Conservation (phyloP, 2,888 invertebrate species). For the Coelinius sp. region DNA sequence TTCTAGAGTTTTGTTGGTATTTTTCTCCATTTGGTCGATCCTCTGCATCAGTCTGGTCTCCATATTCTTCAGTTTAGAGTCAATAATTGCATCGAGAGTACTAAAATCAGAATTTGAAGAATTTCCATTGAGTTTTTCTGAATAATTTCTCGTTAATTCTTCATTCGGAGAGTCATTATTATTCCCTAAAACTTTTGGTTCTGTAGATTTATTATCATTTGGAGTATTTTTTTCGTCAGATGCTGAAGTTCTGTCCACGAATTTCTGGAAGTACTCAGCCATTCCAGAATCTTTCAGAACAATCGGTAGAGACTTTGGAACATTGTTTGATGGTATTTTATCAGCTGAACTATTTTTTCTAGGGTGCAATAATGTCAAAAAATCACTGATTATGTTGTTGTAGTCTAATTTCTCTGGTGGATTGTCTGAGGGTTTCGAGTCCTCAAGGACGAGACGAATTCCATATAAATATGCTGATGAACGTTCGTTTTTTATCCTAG, state of each 20-base stretch:
- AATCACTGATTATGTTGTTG: slow-evolving; percentile 55
- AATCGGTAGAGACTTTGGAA: not conserved
- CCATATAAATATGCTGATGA: slow-evolving; percentile 69
- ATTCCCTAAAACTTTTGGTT: not conserved
- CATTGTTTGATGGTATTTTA: not conserved
- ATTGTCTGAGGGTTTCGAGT: slow-evolving; percentile 43
- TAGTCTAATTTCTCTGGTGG: slow-evolving; percentile 51
- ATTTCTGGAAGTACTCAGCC: not conserved
- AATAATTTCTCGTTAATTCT: not conserved
- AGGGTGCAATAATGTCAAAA: slow-evolving; percentile 48
- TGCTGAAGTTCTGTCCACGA: not conserved
- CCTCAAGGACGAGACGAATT: slow-evolving; percentile 62
- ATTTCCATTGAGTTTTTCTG: not conserved
- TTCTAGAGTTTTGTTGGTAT: slow-evolving; percentile 66
- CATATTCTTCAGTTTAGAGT: slow-evolving; percentile 61
- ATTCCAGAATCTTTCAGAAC: not conserved
- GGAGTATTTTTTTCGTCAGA: not conserved
- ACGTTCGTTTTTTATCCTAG: slow-evolving; percentile 60
- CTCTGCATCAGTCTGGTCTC: slow-evolving; percentile 61
- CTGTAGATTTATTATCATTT: not conserved
- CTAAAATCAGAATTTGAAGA: not conserved
- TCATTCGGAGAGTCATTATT: slow-evolving; percentile 3
- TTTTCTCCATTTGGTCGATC: slow-evolving; percentile 62
- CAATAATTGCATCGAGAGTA: slow-evolving; percentile 59
- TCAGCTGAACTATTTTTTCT: not conserved